phyloP scores from a whole-genome alignment of 2,797 vertebrate genomes.

The Brotula barbata region DNA sequence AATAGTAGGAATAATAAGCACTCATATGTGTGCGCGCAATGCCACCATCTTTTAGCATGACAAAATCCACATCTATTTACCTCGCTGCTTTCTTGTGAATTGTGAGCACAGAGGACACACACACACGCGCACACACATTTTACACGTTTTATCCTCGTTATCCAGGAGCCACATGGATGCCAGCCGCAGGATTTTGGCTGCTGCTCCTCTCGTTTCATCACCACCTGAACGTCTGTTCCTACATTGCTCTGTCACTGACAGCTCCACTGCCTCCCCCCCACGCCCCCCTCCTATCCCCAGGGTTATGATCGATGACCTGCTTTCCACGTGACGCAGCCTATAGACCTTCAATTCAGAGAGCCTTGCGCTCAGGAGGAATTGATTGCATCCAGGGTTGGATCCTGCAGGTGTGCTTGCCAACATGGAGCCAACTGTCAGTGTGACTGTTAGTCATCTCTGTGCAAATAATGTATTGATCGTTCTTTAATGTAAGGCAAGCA shows the following conservation, averaged over 20 bases:
- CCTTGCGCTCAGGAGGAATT: conserved; percentile 10
- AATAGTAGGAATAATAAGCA: conserved; percentile 16
- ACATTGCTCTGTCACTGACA: conserved; percentile 43
- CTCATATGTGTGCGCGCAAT: conserved; percentile 13
- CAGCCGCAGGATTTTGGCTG: conserved; percentile 6
- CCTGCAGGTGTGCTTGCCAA: conserved; percentile 58
- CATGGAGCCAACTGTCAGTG: conserved; percentile 34
- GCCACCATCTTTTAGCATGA: conserved; percentile 24
- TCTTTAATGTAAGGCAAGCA: conserved; percentile 57
- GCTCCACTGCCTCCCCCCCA: conserved; percentile 29
- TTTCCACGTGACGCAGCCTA: conserved; percentile 53
- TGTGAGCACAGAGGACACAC: not conserved
- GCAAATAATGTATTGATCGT: conserved; percentile 64
- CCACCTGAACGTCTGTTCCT: conserved; percentile 18
- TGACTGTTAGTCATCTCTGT: conserved; percentile 42
- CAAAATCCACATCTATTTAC: conserved; percentile 40
- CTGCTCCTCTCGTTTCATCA: conserved; percentile 10
- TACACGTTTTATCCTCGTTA: not conserved
- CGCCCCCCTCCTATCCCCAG: conserved; percentile 23
- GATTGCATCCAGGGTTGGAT: conserved; percentile 19
- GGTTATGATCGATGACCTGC: conserved; percentile 61
- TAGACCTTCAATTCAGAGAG: conserved; percentile 45
- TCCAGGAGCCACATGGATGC: conserved; percentile 26
- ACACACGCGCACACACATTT: not conserved
- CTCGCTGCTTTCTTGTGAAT: not conserved